Conservation (phyloP, 1,140 invertebrate species). For the Wasmannia auropunctata region DNA sequence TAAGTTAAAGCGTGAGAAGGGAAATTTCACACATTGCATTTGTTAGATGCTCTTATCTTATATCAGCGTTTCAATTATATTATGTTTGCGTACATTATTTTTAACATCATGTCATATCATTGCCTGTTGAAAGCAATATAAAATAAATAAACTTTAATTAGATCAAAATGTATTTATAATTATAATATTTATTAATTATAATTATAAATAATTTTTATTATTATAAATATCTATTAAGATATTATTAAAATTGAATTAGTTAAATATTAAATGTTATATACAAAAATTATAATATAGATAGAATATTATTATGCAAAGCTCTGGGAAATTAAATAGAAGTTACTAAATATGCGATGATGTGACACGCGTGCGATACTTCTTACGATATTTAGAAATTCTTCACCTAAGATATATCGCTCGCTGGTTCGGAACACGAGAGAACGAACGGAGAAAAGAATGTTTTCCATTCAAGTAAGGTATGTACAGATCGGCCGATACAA, state of each 20-base stretch:
- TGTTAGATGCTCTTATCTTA: not conserved
- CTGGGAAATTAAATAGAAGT: not conserved
- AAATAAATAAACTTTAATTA: not conserved
- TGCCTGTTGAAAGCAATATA: not conserved
- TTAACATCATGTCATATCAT: not conserved
- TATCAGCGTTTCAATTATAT: not conserved
- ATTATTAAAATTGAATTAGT: not conserved
- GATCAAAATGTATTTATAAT: not conserved
- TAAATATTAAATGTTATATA: not conserved
- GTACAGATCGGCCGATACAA: not conserved
- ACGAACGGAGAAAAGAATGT: not conserved
- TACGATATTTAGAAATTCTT: not conserved
- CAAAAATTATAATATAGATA: not conserved
- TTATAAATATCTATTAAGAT: not conserved
- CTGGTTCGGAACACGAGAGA: not conserved
- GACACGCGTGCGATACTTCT: not conserved
- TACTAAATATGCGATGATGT: not conserved
- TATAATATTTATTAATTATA: not conserved
- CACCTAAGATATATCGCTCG: not conserved
- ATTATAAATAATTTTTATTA: not conserved
- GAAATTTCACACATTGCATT: not conserved
- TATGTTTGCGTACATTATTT: not conserved
- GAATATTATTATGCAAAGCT: not conserved
- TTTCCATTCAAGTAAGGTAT: conserved; percentile 1
- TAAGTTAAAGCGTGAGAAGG: not conserved